Evolutionary conservation across 2,113 vertebrate genomes (phyloP).

Genomic region (Scomber japonicus): DNA sequence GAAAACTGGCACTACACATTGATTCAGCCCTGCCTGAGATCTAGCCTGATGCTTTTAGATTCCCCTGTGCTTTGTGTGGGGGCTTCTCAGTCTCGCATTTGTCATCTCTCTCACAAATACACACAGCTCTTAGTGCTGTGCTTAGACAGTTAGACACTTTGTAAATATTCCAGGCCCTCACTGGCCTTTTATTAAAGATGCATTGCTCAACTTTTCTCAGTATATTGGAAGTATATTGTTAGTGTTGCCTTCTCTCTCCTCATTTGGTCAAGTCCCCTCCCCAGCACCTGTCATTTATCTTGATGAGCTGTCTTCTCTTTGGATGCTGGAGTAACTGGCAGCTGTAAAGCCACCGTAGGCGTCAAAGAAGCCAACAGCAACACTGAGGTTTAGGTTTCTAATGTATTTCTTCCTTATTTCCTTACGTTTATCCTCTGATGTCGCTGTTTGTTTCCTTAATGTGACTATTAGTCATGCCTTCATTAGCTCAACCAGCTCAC

Average conservation of each 20-base stretch:
- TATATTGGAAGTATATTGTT: not conserved
- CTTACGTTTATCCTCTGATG: not conserved
- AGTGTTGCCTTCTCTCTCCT: not conserved
- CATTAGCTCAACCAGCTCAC: no score
- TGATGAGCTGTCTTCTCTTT: slow-evolving; percentile 10
- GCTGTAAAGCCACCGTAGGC: slow-evolving; percentile 10
- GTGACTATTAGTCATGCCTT: not conserved
- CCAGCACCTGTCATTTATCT: slow-evolving; percentile 36
- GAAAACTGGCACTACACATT: slow-evolving; percentile 88
- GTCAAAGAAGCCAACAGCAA: not conserved
- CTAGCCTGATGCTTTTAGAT: slow-evolving; percentile 88
- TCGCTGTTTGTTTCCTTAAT: not conserved
- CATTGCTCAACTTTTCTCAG: slow-evolving; percentile 22
- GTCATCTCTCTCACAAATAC: slow-evolving; percentile 43
- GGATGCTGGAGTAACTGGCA: slow-evolving; percentile 13
- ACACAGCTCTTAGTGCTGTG: slow-evolving; percentile 18
- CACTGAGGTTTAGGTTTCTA: not conserved
- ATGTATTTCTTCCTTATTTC: not conserved
- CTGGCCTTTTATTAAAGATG: slow-evolving; percentile 23
- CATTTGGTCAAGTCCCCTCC: slow-evolving; percentile 9
- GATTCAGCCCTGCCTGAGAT: slow-evolving; percentile 91
- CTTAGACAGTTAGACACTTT: slow-evolving; percentile 19
- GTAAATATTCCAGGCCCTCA: slow-evolving; percentile 21
- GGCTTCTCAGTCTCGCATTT: slow-evolving; percentile 42
- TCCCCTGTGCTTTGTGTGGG: slow-evolving; percentile 55